These are phyloP conservation scores for Melierax canorus DNA, from an alignment of 2,113 vertebrate species.

Conservation along the genomic window DNA sequence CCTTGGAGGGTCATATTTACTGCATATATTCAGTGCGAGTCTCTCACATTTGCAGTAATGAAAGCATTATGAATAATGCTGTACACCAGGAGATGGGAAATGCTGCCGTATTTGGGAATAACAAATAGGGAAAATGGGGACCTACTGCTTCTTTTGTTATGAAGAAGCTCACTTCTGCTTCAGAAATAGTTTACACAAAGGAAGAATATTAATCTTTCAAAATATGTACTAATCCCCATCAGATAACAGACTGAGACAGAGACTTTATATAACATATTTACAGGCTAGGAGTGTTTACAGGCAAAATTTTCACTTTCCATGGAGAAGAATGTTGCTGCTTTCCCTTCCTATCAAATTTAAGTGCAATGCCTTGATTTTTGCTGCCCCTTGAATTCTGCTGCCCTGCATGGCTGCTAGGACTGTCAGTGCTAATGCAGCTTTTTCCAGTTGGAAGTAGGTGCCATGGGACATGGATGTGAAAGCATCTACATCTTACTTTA, in stretches of 20 bases:
- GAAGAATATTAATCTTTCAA: background rate
- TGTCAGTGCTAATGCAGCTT: background rate
- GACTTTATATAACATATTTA: background rate
- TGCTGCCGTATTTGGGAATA: background rate
- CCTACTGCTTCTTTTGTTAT: background rate
- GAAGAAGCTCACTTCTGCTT: background rate
- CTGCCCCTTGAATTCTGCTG: background rate
- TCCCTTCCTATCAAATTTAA: background rate
- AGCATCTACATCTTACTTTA: background rate
- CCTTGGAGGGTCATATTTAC: conserved; percentile 7
- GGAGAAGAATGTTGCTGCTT: background rate
- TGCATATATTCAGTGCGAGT: background rate
- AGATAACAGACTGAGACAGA: background rate
- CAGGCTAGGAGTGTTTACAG: background rate
- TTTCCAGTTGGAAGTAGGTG: background rate
- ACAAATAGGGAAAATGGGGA: background rate
- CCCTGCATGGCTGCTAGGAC: background rate
- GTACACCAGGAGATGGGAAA: background rate
- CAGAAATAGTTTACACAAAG: background rate
- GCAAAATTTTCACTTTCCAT: background rate
- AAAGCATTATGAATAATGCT: background rate
- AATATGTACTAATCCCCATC: background rate
- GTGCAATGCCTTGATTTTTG: background rate
- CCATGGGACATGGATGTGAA: background rate
- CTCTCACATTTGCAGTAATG: background rate